Evolutionary conservation across 1,140 invertebrate genomes (phyloP), one percentile per base, ranked within the genome.

Genomic region (Manduca sexta): DNA sequence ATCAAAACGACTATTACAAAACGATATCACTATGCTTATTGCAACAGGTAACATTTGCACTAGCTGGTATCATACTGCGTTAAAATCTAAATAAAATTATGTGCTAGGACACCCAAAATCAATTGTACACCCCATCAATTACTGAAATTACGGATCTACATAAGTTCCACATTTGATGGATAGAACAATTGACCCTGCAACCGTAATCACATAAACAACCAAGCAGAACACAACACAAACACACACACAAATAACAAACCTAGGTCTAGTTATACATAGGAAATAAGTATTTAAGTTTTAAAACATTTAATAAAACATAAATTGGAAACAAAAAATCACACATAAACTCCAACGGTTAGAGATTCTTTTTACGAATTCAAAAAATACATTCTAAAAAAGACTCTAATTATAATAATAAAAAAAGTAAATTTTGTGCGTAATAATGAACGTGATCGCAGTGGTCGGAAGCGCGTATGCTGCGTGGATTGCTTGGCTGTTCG

Each of bases 181-280:
- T 83, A 79, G 59, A 74, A 60, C 45, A 71, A 80, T 76, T 77
- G 79, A 85, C 70, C 78, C 76, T 74, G 74, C 76, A 55, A 75
- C 71, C 74, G 70, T 68, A 75, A 72, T 21, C 47, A 72, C 66
- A 65, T 52, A 52, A 63, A 73, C 60, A 67, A 69, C 66, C 64
- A 73, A 79, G 65, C 82, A 68, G 71, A 69, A 62, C 68, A 66
- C 74, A 71, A 26, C 4, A n/a, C n/a, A n/a, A n/a, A n/a, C n/a
- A n/a, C 4, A 26, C 21, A 26, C 21, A 26, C 21, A 26, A 26
- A 3, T 26, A 26, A 26, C 0, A 5, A 1, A 1, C 4, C 21
- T 5, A 26, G 21, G 8, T 26, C 8, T 26, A 5, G 8, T 3
- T 8, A 26, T 8, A 26, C 1, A 5, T 26, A 26, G 4, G 4